Evolutionary conservation across 1,140 invertebrate species (phyloP), one percentile per base, ranked within the genome.

Genomic region (Riptortus pedestris): DNA sequence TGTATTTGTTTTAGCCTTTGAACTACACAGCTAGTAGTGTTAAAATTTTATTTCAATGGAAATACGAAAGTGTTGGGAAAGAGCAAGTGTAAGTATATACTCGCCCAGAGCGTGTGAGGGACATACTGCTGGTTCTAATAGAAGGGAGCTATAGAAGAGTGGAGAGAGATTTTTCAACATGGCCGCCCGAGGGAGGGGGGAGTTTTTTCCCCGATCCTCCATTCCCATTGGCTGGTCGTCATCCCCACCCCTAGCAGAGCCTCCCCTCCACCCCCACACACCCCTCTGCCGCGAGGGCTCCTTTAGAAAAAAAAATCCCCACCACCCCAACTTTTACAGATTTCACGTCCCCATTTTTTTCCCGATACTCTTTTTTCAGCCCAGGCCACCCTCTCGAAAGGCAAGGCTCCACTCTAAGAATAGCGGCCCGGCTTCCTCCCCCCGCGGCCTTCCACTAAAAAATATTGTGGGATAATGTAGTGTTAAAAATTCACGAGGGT

Each of bases 81-180:
- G n/a, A n/a, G n/a, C n/a, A n/a, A n/a, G n/a, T n/a, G n/a, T n/a
- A n/a, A n/a, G n/a, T n/a, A n/a, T n/a, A n/a, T n/a, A n/a, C n/a
- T n/a, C n/a, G n/a, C n/a, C n/a, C n/a, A n/a, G n/a, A n/a, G n/a
- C n/a, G n/a, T n/a, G n/a, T n/a, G n/a, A n/a, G n/a, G n/a, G n/a
- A n/a, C n/a, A n/a, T n/a, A n/a, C n/a, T n/a, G n/a, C n/a, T n/a
- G n/a, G n/a, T n/a, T n/a, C n/a, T n/a, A n/a, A n/a, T n/a, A n/a
- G n/a, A n/a, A n/a, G n/a, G n/a, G n/a, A n/a, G n/a, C n/a, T n/a
- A n/a, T n/a, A n/a, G n/a, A n/a, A n/a, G n/a, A n/a, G n/a, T n/a
- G n/a, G 57, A 3, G 57, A 16, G 57, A 18, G 57, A 63, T 63
- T 63, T 63, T 63, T 63, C 62, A 63, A 47, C 18, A 63, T 63